phyloP scores from a whole-genome alignment of 2,888 invertebrate species.

The Pilophorus perplexus region DNA sequence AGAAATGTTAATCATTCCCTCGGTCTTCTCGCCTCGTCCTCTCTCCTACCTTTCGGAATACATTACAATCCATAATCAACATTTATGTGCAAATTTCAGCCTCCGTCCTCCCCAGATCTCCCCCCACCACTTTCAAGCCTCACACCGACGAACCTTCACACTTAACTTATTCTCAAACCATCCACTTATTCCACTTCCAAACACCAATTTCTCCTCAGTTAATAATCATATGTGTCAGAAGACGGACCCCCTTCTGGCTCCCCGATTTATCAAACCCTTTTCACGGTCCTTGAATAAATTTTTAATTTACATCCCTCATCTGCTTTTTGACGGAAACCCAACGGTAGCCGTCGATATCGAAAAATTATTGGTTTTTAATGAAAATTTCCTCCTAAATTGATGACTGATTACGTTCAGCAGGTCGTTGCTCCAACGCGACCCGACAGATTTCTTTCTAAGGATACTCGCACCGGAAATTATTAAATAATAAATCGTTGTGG shows the following conservation, averaged over 20 bases:
- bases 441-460: too few species aligned
- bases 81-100: conserved; percentile 45
- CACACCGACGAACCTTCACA: neutral
- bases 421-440: too few species aligned
- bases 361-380: too few species aligned
- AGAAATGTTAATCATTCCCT: conserved; percentile 45
- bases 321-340: too few species aligned
- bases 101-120: conserved; percentile 14
- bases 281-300: conserved; percentile 1
- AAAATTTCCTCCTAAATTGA: too few species aligned
- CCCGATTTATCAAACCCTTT: conserved; percentile 17
- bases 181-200: too few species aligned
- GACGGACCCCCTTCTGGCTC: neutral
- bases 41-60: conserved; percentile 41
- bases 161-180: conserved; percentile 10
- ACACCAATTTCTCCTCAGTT: neutral
- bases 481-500: too few species aligned
- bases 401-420: too few species aligned
- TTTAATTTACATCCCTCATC: conserved; percentile 2
- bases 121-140: neutral
- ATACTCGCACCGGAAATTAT: too few species aligned
- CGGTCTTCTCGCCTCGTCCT: conserved; percentile 11
- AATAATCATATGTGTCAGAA: conserved; percentile 10
- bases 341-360: too few species aligned
- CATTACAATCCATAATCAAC: conserved; percentile 46